phyloP scores from a whole-genome alignment of 2,797 vertebrate species.

The Carapus acus region DNA sequence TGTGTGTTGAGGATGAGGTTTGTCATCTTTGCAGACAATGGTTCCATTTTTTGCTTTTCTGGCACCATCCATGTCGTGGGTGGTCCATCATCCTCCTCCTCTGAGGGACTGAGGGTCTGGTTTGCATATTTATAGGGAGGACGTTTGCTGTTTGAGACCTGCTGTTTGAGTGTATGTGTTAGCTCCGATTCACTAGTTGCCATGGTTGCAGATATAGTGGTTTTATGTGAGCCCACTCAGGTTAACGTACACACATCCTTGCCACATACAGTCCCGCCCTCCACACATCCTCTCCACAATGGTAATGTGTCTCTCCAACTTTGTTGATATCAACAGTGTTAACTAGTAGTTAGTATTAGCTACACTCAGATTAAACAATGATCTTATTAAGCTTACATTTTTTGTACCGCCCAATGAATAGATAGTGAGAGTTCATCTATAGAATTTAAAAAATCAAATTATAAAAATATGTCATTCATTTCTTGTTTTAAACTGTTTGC shows the following conservation, averaged over 20 bases:
- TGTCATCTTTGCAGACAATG: too few species aligned
- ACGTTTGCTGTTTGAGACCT: conserved; percentile 69
- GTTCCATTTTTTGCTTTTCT: conserved; percentile 31
- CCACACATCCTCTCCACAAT: background rate
- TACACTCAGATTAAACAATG: too few species aligned
- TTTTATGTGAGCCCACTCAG: conserved; percentile 60
- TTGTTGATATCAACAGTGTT: background rate
- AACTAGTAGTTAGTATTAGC: too few species aligned
- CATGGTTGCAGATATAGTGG: conserved; percentile 66
- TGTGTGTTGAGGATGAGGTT: too few species aligned
- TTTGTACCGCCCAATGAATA: too few species aligned
- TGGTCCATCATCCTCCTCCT: conserved; percentile 55
- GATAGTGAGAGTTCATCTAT: too few species aligned
- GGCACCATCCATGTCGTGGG: conserved; percentile 49
- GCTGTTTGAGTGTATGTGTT: conserved; percentile 67
- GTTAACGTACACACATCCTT: conserved; percentile 36
- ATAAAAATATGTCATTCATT: too few species aligned
- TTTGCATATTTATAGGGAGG: conserved; percentile 70
- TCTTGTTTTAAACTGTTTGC: too few species aligned
- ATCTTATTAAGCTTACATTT: too few species aligned
- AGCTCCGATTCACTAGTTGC: conserved; percentile 64
- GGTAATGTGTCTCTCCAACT: too few species aligned
- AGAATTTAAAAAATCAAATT: too few species aligned
- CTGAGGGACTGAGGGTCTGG: conserved; percentile 45
- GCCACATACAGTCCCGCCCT: background rate